phyloP scores from a whole-genome alignment of 2,797 vertebrate genomes.

The Odontamblyopus lacepedii region DNA sequence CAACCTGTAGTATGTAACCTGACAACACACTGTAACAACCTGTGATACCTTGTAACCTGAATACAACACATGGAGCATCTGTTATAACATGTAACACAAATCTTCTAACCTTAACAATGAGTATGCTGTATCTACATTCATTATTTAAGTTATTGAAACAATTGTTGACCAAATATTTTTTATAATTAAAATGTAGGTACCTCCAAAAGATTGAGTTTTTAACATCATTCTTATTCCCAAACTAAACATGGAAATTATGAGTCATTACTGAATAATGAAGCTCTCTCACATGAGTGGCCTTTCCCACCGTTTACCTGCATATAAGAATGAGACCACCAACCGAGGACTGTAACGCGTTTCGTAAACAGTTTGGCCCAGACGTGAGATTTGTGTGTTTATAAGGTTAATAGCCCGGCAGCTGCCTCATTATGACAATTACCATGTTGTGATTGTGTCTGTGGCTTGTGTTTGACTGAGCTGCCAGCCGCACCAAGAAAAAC shows the following conservation, averaged over 20 bases:
- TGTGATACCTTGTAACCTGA: background rate
- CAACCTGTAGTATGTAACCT: too few relatives aligned
- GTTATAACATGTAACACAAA: background rate
- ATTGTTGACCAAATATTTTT: background rate
- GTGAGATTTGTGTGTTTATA: conserved; percentile 7
- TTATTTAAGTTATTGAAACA: background rate
- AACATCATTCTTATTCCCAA: background rate
- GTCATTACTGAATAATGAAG: conserved; percentile 7
- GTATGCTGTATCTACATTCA: too few relatives aligned
- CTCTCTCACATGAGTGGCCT: conserved; percentile 1
- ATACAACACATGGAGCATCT: too few relatives aligned
- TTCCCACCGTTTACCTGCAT: conserved; percentile 16
- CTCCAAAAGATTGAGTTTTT: background rate
- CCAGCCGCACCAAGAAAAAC: background rate
- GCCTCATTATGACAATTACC: conserved; percentile 8
- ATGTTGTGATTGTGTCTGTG: conserved; percentile 12
- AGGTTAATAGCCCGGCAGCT: conserved; percentile 18
- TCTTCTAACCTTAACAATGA: background rate
- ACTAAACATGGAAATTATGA: conserved; percentile 13
- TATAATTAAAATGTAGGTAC: background rate
- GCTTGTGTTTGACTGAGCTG: conserved; percentile 2
- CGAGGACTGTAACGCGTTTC: background rate
- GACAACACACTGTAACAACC: too few relatives aligned
- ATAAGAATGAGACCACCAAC: conserved; percentile 17
- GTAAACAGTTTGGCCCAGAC: conserved; percentile 11